phyloP scores from a whole-genome alignment of 2,113 vertebrate genomes.

The Cyrtonyx montezumae region DNA sequence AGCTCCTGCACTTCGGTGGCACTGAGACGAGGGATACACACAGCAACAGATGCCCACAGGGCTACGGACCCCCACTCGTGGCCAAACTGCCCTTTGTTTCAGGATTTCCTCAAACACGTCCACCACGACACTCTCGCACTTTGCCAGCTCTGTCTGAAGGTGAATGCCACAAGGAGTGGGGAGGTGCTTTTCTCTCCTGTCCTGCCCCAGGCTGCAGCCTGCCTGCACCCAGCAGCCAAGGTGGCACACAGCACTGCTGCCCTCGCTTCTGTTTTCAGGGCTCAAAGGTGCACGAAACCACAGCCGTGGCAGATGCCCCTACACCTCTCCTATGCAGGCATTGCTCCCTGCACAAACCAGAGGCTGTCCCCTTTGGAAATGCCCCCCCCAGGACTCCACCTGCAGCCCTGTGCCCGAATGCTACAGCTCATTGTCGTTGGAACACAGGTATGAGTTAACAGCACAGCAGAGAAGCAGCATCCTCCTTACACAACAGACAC shows the following conservation, averaged over 20 bases:
- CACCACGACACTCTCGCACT: rapidly evolving
- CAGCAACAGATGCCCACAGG: rapidly evolving
- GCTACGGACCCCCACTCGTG: rapidly evolving
- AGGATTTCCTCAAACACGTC: background rate
- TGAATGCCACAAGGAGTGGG: background rate
- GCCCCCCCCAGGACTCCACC: rapidly evolving
- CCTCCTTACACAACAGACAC: background rate
- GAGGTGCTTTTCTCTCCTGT: too few relatives aligned
- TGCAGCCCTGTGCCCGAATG: background rate
- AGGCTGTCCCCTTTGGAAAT: background rate
- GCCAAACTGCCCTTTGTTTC: background rate
- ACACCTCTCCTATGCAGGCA: background rate
- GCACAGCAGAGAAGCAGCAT: background rate
- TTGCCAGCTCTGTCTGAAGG: background rate
- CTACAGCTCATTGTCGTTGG: background rate
- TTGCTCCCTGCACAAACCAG: rapidly evolving
- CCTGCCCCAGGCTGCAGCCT: background rate
- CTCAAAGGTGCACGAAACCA: background rate
- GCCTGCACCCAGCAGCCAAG: too few relatives aligned
- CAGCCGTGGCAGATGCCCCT: rapidly evolving
- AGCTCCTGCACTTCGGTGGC: rapidly evolving
- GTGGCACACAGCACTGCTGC: background rate
- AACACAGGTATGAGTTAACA: background rate
- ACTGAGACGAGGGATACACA: rapidly evolving
- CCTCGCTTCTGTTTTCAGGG: rapidly evolving